These are phyloP conservation scores for Seriola aureovittata DNA, from an alignment of 2,113 vertebrate genomes.

Conservation along the genomic window DNA sequence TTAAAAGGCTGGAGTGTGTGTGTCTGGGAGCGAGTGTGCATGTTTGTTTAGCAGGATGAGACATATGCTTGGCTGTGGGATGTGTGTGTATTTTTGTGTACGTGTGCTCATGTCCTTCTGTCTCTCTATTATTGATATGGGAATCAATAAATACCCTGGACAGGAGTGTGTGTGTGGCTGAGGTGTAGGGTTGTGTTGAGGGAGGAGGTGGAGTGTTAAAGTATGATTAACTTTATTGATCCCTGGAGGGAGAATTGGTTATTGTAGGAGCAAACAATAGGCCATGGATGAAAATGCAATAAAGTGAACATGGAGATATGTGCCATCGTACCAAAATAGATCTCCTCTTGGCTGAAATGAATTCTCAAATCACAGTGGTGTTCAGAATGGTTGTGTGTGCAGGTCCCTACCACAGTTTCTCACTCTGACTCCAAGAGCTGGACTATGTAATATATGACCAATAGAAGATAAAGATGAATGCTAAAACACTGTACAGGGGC, in stretches of 20 bases:
- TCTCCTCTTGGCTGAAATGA: constrained; percentile 23
- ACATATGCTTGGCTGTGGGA: constrained; percentile 46
- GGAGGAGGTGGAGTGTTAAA: constrained; percentile 43
- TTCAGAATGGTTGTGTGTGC: constrained; percentile 6
- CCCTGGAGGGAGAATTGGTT: constrained; percentile 42
- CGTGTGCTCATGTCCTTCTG: constrained; percentile 24
- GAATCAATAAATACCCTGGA: constrained; percentile 51
- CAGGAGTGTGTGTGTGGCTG: constrained; percentile 27
- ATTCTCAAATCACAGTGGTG: constrained; percentile 28
- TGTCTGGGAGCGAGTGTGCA: neutral
- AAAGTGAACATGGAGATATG: constrained; percentile 32
- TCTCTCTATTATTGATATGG: constrained; percentile 43
- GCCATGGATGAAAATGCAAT: constrained; percentile 47
- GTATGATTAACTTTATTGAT: constrained; percentile 73
- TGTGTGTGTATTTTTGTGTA: constrained; percentile 44
- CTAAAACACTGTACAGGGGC: neutral
- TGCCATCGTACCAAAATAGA: constrained; percentile 29
- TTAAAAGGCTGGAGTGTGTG: constrained; percentile 41
- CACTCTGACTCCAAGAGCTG: neutral
- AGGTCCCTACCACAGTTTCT: neutral
- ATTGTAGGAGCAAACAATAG: constrained; percentile 52
- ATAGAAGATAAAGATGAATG: neutral
- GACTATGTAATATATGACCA: neutral
- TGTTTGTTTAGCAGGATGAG: constrained; percentile 54
- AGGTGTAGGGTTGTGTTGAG: neutral